Evolutionary conservation across 2,797 vertebrate genomes (phyloP).

Genomic region (Pogonophryne albipinna): DNA sequence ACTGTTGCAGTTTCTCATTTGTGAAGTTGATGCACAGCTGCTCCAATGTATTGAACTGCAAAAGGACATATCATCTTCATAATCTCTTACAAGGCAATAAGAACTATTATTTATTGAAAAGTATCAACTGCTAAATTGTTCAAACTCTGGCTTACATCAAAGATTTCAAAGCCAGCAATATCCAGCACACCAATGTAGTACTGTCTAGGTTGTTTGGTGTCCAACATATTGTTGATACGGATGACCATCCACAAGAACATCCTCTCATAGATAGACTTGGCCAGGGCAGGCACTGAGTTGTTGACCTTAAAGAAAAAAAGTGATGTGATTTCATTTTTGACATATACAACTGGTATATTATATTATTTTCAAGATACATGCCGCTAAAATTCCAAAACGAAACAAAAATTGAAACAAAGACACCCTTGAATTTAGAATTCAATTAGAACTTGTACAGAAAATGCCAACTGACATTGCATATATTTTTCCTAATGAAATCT

Average conservation of each 20-base stretch:
- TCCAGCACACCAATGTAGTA: too few species aligned
- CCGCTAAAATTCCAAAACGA: too few species aligned
- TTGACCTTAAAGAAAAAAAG: too few species aligned
- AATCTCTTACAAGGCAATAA: not conserved
- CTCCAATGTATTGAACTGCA: slow-evolving; percentile 64
- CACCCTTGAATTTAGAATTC: not conserved
- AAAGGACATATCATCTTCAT: not conserved
- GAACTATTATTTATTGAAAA: not conserved
- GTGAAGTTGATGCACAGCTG: slow-evolving; percentile 87
- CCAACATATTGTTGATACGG: too few species aligned
- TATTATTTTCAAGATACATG: too few species aligned
- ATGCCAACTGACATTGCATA: not conserved
- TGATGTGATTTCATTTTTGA: too few species aligned
- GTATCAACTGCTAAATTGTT: not conserved
- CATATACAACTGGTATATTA: too few species aligned
- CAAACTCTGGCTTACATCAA: not conserved
- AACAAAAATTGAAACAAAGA: not conserved
- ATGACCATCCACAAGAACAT: too few species aligned
- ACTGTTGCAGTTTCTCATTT: slow-evolving; percentile 86
- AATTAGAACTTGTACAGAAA: not conserved
- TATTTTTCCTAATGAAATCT: not conserved
- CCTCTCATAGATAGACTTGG: too few species aligned
- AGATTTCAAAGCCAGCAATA: too few species aligned
- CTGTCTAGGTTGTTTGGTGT: too few species aligned
- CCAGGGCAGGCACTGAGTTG: too few species aligned